A percentile compares a stretch with the other conserved stretches of the same genome.
These are phyloP conservation scores for Corythornis vintsioides DNA, from an alignment of 2,113 vertebrate genomes.

Conservation along the genomic window DNA sequence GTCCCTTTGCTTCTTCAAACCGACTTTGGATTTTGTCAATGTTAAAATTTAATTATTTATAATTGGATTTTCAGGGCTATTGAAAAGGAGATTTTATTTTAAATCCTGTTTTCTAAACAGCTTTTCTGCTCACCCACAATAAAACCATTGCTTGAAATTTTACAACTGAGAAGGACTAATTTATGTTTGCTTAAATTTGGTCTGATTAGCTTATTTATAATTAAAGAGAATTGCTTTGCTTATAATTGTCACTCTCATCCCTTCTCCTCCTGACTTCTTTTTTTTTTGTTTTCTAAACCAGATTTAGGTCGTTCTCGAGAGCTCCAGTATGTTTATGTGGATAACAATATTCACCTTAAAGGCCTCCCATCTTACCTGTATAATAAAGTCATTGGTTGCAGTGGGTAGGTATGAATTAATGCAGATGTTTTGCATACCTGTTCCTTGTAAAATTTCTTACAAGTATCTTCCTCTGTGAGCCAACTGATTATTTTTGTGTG, in stretches of 20 bases:
- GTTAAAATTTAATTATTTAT: slow-evolving; percentile 34
- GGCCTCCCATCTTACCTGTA: slow-evolving; percentile 88
- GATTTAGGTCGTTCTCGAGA: slow-evolving; percentile 94
- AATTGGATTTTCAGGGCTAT: slow-evolving; percentile 13
- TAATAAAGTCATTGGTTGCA: slow-evolving; percentile 97
- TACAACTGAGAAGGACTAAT: neutral
- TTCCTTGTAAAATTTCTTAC: neutral
- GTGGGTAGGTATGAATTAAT: slow-evolving; percentile 80
- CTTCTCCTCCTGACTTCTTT: slow-evolving; percentile 1
- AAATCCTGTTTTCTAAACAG: neutral
- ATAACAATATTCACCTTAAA: slow-evolving; percentile 87
- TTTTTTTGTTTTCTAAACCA: slow-evolving; percentile 70
- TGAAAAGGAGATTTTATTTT: neutral
- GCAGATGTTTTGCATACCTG: neutral
- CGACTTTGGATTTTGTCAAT: neutral
- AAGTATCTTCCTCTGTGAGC: neutral
- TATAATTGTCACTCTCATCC: neutral
- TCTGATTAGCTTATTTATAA: slow-evolving; percentile 1
- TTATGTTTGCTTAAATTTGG: slow-evolving; percentile 11
- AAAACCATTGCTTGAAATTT: neutral
- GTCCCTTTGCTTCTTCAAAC: slow-evolving; percentile 6
- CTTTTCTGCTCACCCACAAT: neutral
- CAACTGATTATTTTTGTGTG: neutral
- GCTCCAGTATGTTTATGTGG: slow-evolving; percentile 92
- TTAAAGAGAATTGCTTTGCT: neutral